Evolutionary conservation across 64 coral and sea anemone species (phyloP).

Genomic region (Stylophora pistillata): DNA sequence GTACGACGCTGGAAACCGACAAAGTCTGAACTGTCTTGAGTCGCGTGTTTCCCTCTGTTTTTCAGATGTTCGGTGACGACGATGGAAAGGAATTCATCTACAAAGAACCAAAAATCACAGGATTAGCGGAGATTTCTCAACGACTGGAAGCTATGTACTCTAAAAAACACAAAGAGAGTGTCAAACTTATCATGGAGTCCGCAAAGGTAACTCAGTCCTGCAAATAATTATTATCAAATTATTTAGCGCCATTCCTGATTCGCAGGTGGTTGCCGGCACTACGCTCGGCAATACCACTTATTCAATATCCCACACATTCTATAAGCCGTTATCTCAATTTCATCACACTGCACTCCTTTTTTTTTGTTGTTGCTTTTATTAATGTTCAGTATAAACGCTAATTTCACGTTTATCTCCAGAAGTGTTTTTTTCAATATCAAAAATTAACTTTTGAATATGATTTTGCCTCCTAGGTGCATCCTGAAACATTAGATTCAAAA

Average conservation of each 20-base stretch:
- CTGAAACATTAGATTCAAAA: constrained; percentile 62
- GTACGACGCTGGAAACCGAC: background rate
- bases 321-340: no score
- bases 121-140: constrained; percentile 84
- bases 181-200: constrained; percentile 96
- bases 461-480: constrained; percentile 52
- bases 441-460: no score
- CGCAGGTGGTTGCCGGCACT: no score
- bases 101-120: constrained; percentile 97
- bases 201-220: constrained; percentile 76
- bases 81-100: constrained; percentile 97
- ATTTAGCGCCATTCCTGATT: background rate
- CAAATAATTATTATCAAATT: background rate
- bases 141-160: constrained; percentile 86
- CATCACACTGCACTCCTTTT: no score
- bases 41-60: background rate
- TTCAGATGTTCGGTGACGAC: constrained; percentile 75
- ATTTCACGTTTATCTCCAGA: no score
- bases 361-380: no score
- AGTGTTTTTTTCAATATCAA: no score
- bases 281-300: background rate
- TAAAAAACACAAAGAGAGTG: constrained; percentile 52
- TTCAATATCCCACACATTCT: no score
- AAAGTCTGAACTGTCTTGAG: background rate
- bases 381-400: no score